Percentiles rank a stretch among this genome's conserved stretches.
phyloP scores from a whole-genome alignment of 2,797 vertebrate species.

The Chiloscyllium punctatum region DNA sequence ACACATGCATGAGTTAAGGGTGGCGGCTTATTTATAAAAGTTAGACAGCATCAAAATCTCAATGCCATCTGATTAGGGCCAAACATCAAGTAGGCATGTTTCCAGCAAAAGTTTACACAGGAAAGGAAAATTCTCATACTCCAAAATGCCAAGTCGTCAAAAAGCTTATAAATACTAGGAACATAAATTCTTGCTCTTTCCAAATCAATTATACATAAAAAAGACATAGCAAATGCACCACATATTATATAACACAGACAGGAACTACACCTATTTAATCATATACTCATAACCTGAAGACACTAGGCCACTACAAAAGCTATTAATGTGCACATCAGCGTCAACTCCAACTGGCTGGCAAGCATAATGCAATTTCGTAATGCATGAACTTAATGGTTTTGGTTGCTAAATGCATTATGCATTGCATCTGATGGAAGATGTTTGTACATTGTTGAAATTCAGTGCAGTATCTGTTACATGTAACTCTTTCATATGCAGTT shows the following conservation, averaged over 20 bases:
- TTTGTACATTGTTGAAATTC: not conserved
- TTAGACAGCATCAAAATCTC: not conserved
- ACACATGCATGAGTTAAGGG: not conserved
- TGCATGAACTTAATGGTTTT: not conserved
- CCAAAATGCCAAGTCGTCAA: not conserved
- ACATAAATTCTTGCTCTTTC: not conserved
- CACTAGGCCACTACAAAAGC: not conserved
- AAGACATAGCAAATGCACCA: not conserved
- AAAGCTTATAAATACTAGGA: not conserved
- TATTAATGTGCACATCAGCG: not conserved
- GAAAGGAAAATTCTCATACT: not conserved
- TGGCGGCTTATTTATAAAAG: not conserved
- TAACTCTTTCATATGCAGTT: not conserved
- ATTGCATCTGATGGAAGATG: not conserved
- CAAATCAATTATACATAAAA: not conserved
- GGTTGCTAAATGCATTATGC: not conserved
- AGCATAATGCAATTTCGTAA: slow-evolving; percentile 8
- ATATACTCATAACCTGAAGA: not conserved
- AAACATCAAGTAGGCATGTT: not conserved
- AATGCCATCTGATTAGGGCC: not conserved
- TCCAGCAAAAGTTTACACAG: not conserved
- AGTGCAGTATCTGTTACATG: not conserved
- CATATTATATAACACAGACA: not conserved
- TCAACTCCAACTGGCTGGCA: not conserved
- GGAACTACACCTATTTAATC: not conserved